These are phyloP conservation scores for Phaethornis superciliosus DNA, from an alignment of 2,113 vertebrate genomes.

Conservation along the genomic window DNA sequence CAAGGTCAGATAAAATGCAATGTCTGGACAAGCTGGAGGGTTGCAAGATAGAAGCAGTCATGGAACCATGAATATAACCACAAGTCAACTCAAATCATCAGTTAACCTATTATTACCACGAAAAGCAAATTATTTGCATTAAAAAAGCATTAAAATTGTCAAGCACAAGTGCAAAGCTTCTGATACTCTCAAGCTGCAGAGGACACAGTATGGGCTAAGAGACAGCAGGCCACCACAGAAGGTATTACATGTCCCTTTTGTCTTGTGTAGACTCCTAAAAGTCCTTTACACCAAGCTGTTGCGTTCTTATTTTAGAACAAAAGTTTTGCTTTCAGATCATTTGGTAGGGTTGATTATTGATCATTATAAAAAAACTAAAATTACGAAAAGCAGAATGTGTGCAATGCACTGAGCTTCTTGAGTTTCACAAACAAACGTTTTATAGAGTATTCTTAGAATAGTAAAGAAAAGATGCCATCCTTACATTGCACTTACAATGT, in stretches of 20 bases:
- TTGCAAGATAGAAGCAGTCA: neutral
- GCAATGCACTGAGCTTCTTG: neutral
- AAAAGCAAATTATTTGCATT: neutral
- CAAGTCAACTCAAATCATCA: neutral
- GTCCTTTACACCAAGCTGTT: neutral
- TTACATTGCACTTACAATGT: neutral
- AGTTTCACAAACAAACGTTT: neutral
- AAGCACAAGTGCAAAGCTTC: neutral
- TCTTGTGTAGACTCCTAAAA: neutral
- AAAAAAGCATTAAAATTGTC: neutral
- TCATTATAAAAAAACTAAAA: neutral
- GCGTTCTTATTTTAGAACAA: neutral
- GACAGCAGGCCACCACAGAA: neutral
- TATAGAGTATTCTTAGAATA: neutral
- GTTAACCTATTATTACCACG: neutral
- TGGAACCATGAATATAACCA: neutral
- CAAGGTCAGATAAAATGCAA: neutral
- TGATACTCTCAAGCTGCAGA: neutral
- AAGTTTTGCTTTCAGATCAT: neutral
- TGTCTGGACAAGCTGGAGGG: neutral
- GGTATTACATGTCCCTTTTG: neutral
- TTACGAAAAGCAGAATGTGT: neutral
- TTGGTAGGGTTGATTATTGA: neutral
- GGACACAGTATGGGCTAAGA: neutral
- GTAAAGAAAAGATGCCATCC: neutral